phyloP scores from a whole-genome alignment of 53 echinoderm and acorn worm species.

The Holothuria scabra region DNA sequence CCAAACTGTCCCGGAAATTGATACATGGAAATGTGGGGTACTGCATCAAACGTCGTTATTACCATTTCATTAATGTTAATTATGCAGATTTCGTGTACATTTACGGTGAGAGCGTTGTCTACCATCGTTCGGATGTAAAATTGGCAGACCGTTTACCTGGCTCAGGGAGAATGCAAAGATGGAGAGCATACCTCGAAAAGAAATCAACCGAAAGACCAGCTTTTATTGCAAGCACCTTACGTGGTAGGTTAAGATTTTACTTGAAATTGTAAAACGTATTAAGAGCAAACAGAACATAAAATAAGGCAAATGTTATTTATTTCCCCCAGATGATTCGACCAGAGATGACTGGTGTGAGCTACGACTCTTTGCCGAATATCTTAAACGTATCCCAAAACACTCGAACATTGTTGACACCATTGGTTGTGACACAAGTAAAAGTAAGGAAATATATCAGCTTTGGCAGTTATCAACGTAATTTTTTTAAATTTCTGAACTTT shows the following conservation, averaged over 20 bases:
- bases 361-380: conserved; percentile 17
- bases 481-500: too few species aligned
- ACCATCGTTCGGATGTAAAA: conserved; percentile 25
- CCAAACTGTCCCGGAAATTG: too few species aligned
- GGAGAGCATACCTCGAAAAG: neutral
- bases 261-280: too few species aligned
- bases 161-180: conserved; percentile 14
- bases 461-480: too few species aligned
- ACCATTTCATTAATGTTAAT: too few species aligned
- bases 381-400: conserved; percentile 5
- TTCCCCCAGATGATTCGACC: neutral
- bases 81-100: too few species aligned
- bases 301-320: too few species aligned
- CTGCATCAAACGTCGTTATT: too few species aligned
- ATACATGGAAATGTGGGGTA: too few species aligned
- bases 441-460: neutral
- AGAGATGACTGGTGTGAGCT: conserved; percentile 9
- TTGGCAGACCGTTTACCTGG: neutral
- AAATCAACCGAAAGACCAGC: neutral
- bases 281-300: neutral
- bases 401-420: neutral
- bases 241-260: neutral
- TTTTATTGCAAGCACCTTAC: conserved; percentile 20
- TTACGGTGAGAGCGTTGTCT: neutral
- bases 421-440: conserved; percentile 19